Evolutionary conservation across 2,797 vertebrate species (phyloP), one percentile per base, ranked within the genome.

Genomic region (Pterois miles): DNA sequence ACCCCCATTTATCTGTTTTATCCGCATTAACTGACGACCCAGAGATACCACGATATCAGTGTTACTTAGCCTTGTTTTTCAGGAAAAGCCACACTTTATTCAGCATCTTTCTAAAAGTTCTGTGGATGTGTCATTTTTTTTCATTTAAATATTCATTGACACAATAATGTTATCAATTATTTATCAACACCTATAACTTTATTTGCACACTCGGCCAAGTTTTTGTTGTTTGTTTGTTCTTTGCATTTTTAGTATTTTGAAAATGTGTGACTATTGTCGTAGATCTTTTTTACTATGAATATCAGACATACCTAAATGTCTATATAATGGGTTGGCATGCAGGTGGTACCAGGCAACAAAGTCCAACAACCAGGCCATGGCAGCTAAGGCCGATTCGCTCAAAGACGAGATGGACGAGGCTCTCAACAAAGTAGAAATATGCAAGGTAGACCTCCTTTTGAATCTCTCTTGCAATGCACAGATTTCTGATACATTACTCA

Each of bases 371-470:
- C 98, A 96, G 87, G 95, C 97, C 12, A 96, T 98, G 91, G 95
- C 96, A 13, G 96, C 97, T 4, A 99, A 99, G 90, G 94, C 94
- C n/a, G 98, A 99, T 70, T 97, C 95, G 2, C 95, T 98, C 20
- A 98, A 98, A 83, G 98, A 99, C 50, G 98, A 99, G 93, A 97
- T 98, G 98, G 98, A 99, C 34, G 98, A 99, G 91, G 98, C 98
- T 65, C 96, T 96, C 60, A 99, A 98, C 87, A 99, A 98, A 97
- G 97, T 99, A 60, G 98, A 99, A 84, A 97, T 97, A 68, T 99
- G 98, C 96, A 99, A 99, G 97, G 98, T 99, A 90, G 60, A 46
- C 27, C 31, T 58, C 25, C 9, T 23, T 71, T 66, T 25, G 16
- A 48, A 22, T 53, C 5, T 43, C 20, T 58, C 5, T 8, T n/a